phyloP scores from a whole-genome alignment of 2,888 invertebrate species.

The Caenorhabditis panamensis region DNA sequence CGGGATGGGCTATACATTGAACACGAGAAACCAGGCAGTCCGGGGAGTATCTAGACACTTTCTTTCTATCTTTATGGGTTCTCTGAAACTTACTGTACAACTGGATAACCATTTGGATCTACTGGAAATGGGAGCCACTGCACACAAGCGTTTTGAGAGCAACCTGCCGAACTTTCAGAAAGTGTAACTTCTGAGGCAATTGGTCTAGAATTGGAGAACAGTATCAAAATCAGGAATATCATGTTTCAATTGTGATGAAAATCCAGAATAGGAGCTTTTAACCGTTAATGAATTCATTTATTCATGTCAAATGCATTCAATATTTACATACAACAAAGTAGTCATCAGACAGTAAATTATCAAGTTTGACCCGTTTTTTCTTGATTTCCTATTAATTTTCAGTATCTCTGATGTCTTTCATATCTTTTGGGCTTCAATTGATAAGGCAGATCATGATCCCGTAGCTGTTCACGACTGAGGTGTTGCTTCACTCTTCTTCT shows the following conservation, averaged over 20 bases:
- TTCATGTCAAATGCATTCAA: too few relatives aligned
- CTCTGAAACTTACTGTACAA: background rate
- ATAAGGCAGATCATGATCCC: conserved; percentile 63
- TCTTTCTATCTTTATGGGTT: background rate
- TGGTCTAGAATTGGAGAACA: too few relatives aligned
- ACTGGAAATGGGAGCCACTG: too few relatives aligned
- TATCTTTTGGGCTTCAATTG: conserved; percentile 45
- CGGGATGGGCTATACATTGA: background rate
- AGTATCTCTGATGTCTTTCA: conserved; percentile 2
- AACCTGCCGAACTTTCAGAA: too few relatives aligned
- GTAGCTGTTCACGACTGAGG: conserved; percentile 55
- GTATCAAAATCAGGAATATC: too few relatives aligned
- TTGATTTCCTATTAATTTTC: background rate
- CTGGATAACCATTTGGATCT: background rate
- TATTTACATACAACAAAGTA: too few relatives aligned
- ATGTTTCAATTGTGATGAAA: too few relatives aligned
- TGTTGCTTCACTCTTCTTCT: conserved; percentile 7
- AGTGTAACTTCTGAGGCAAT: too few relatives aligned
- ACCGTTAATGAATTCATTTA: too few relatives aligned
- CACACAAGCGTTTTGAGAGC: too few relatives aligned
- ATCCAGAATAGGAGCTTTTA: too few relatives aligned
- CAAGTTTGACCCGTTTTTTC: conserved; percentile 5
- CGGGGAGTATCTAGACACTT: background rate
- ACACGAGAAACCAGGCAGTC: background rate
- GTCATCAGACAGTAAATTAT: too few relatives aligned